Base-by-base conservation (phyloP, 2,113 vertebrate genomes). In the Mesoclemmys tuberculata region DNA sequence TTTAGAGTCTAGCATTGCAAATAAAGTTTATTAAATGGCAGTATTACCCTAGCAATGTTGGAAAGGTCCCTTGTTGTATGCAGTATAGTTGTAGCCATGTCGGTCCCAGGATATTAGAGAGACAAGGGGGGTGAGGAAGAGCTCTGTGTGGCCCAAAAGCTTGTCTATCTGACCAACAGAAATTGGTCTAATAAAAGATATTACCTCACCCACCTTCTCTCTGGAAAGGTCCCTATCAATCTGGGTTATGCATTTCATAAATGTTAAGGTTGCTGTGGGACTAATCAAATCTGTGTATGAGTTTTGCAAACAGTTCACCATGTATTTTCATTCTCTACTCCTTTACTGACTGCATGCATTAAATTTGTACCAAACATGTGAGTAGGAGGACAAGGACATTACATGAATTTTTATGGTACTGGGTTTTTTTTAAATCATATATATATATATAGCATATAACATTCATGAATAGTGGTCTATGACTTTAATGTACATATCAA, bases 301-400 rank as follows among this genome's bases (percentile, higher is more conserved):
- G 2, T 24, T 35, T 49, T 35, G 41, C n/a, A 94, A 88, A 75
- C 82, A 94, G 92, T 26, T 51, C 31, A 71, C n/a, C 16, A 24
- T 61, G 52, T 84, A 79, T 96, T 92, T 91, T 82, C 5, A 27
- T 74, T 88, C n/a, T 82, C 93, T 44, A 48, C 64, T 80, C n/a
- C 26, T 6, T 55, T 64, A 92, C 71, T 44, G 22, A 11, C 6
- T 44, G 38, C 10, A 75, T 26, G 46, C 24, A 90, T 85, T 90
- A 82, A 0, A 41, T 54, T 90, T 91, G 61, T 85, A 5, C 55
- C 38, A 46, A 84, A 86, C 55, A 58, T 7, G 51, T 21, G 31
- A 2, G 5, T 1, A 16, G 11, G 22, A 29, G 16, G 75, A 49
- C 10, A 54, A 31, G 44, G 44, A 71, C 24, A 21, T 31, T 44